Conservation (phyloP, 1,140 invertebrate genomes). For the Drosophila triauraria region DNA sequence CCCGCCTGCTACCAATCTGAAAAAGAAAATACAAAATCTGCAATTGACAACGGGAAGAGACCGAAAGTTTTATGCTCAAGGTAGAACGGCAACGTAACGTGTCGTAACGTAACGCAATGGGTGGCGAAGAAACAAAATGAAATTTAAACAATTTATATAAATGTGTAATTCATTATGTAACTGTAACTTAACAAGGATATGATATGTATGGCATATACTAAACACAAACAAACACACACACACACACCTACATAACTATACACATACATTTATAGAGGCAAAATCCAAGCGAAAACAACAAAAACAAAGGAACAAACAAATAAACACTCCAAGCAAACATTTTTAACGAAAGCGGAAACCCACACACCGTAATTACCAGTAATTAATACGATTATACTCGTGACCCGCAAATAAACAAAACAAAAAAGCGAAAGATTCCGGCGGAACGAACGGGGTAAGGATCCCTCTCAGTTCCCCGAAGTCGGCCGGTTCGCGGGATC, state of each 20-base stretch:
- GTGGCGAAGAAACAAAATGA: constrained; percentile 30
- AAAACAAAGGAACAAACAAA: constrained; percentile 17
- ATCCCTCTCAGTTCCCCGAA: neutral
- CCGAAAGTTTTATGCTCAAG: constrained; percentile 44
- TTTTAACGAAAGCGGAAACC: constrained; percentile 38
- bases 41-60: constrained; percentile 7
- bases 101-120: constrained; percentile 10
- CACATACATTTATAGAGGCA: constrained; percentile 43
- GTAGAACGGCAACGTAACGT: constrained; percentile 23
- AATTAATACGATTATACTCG: constrained; percentile 54
- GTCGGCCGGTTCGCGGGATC: neutral
- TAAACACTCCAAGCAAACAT: constrained; percentile 43
- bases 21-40: constrained; percentile 2
- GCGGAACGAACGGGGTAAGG: constrained; percentile 11
- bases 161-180: constrained; percentile 74
- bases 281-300: constrained; percentile 37
- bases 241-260: constrained; percentile 43
- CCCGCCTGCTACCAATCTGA: constrained; percentile 25
- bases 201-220: constrained; percentile 67
- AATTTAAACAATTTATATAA: constrained; percentile 56
- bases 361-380: constrained; percentile 36
- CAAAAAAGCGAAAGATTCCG: constrained; percentile 5
- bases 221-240: constrained; percentile 42
- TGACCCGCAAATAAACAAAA: constrained; percentile 15
- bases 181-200: constrained; percentile 74